phyloP scores from a whole-genome alignment of 2,113 vertebrate genomes.

The Rhynchomys soricoides region DNA sequence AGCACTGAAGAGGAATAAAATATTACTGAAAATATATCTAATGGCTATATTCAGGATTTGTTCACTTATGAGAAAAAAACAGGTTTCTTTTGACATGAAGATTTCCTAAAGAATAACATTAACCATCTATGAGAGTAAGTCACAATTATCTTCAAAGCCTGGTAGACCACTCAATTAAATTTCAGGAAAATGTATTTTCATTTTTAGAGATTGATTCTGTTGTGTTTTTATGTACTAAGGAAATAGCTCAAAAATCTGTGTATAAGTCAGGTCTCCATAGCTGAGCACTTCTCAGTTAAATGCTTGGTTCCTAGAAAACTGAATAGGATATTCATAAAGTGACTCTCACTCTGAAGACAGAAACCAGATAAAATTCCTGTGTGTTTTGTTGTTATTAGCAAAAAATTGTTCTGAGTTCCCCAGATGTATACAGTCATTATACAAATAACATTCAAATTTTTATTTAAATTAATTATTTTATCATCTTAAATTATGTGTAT shows the following conservation, averaged over 20 bases:
- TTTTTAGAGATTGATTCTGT: not conserved
- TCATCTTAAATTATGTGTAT: not conserved
- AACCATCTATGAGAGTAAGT: not conserved
- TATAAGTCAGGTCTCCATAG: not conserved
- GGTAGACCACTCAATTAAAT: not conserved
- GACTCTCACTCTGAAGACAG: not conserved
- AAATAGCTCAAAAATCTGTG: not conserved
- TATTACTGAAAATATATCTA: not conserved
- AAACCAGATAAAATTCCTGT: not conserved
- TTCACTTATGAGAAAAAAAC: conserved; percentile 34
- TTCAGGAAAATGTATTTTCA: not conserved
- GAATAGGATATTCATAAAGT: not conserved
- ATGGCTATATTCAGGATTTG: conserved; percentile 24
- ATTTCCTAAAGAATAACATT: not conserved
- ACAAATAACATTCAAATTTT: no score
- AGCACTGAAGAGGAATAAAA: conserved; percentile 23
- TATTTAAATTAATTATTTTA: not conserved
- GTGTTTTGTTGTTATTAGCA: not conserved
- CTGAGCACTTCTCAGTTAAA: not conserved
- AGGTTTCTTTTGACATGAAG: not conserved
- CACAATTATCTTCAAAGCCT: not conserved
- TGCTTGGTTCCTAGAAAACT: not conserved
- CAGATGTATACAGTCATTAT: not conserved
- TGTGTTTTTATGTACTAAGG: not conserved
- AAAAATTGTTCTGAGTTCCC: not conserved